Base-by-base conservation (phyloP, 2,888 invertebrate genomes). In the Drosophila mercatorum region DNA sequence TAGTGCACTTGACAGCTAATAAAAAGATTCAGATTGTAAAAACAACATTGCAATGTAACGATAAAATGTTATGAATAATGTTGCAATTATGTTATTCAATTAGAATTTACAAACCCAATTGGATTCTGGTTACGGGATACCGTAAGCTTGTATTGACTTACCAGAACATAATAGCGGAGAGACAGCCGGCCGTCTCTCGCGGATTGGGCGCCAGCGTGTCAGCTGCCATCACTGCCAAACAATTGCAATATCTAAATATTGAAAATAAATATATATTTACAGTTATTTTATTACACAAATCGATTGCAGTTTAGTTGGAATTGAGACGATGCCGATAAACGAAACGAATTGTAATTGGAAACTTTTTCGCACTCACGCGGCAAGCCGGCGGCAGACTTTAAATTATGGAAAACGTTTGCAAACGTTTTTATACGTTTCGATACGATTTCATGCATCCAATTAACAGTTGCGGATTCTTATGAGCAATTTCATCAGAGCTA, bases 131-230 rank as follows among this genome's bases (percentile, higher is more conserved):
- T 17, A 17, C 17, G 17, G 17, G 17, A 17, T 17, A 17, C 17
- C 17, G 17, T 17, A 17, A 17, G 17, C 17, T 17, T 26, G 10
- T 8, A 36, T 46, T 7, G 2, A 83, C 92, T 86, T 85, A 92
- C 92, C 95, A 95, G 92, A 95, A 96, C 56, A 95, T 92, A 14
- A 96, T 90, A 55, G 95, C 93, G 3, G 96, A 95, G 4, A 96
- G 78, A 2, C 94, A 80, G 86, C 94, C 95, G 2, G 95, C 94
- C 46, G 91, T 93, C 80, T 94, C 94, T 52, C 94, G 93, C 1
- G 95, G 95, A 93, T 95, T 95, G 55, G 93, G 92, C 40, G 93
- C 93, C 79, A 93, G 91, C 59, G 92, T 92, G 44, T 91, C 91
- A 68, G 90, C 87, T 84, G 93, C 93, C 62, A 89, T 79, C 5